phyloP scores from a whole-genome alignment of 2,888 invertebrate genomes.

The Biston stratarius region DNA sequence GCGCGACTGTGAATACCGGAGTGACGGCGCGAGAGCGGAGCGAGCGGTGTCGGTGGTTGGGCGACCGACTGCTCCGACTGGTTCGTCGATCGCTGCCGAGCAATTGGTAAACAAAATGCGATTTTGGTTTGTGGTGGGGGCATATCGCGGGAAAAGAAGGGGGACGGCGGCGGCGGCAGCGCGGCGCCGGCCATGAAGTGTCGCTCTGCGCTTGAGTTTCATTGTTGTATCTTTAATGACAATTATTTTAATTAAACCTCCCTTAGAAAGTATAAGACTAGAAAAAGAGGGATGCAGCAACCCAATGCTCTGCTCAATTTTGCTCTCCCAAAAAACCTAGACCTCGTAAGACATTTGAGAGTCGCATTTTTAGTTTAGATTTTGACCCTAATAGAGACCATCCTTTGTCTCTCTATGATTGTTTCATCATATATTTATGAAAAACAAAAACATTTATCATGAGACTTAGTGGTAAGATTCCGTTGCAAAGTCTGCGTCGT shows the following conservation, averaged over 20 bases:
- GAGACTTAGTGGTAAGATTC: too few species aligned
- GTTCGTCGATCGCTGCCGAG: slow-evolving; percentile 75
- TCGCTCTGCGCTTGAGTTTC: slow-evolving; percentile 92
- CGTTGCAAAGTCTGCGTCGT: too few species aligned
- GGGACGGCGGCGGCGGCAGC: slow-evolving; percentile 78
- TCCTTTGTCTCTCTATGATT: too few species aligned
- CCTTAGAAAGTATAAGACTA: too few species aligned
- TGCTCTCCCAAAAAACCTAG: too few species aligned
- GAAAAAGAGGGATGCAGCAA: too few species aligned
- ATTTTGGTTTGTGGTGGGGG: slow-evolving; percentile 69
- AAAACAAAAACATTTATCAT: too few species aligned
- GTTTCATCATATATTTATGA: too few species aligned
- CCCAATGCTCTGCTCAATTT: too few species aligned
- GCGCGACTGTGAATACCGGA: slow-evolving; percentile 74
- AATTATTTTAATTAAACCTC: neutral
- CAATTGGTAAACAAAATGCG: slow-evolving; percentile 84
- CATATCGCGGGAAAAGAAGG: slow-evolving; percentile 89
- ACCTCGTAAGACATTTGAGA: too few species aligned
- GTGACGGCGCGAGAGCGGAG: slow-evolving; percentile 71
- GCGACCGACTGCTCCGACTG: slow-evolving; percentile 76
- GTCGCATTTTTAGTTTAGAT: too few species aligned
- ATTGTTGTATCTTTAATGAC: slow-evolving; percentile 8
- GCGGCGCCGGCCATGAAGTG: slow-evolving; percentile 89
- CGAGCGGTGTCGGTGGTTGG: slow-evolving; percentile 91
- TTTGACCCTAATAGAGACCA: too few species aligned